phyloP scores from a whole-genome alignment of 2,888 invertebrate species.

The Eupithecia insigniata region DNA sequence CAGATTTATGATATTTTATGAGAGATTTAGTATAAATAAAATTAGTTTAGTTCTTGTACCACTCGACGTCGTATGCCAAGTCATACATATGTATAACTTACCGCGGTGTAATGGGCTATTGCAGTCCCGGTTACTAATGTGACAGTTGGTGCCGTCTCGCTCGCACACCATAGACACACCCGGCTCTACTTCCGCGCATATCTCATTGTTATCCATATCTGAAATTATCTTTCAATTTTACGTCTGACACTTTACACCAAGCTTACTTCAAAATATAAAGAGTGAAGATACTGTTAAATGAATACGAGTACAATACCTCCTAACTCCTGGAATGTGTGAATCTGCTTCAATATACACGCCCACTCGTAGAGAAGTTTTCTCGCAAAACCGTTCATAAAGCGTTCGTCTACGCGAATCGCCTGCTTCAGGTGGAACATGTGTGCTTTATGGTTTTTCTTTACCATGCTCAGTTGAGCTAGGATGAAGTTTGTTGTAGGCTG shows the following conservation, averaged over 20 bases:
- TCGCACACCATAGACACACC: constrained; percentile 72
- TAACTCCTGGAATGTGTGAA: constrained; percentile 53
- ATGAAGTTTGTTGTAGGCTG: constrained; percentile 90
- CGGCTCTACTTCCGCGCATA: constrained; percentile 69
- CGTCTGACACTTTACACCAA: too few species aligned
- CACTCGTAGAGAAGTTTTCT: constrained; percentile 79
- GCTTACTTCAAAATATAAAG: too few species aligned
- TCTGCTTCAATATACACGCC: constrained; percentile 74
- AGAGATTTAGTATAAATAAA: too few species aligned
- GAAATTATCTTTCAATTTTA: constrained; percentile 8
- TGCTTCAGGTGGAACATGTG: constrained; percentile 86
- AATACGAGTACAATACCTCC: constrained; percentile 31
- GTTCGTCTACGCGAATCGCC: constrained; percentile 83
- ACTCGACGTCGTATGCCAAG: background rate
- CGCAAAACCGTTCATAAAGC: constrained; percentile 78
- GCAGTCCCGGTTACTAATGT: constrained; percentile 65
- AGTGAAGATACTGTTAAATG: background rate
- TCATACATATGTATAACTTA: constrained; percentile 35
- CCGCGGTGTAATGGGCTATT: constrained; percentile 53
- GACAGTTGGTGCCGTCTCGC: constrained; percentile 69
- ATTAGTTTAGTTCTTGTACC: background rate
- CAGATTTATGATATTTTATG: too few species aligned
- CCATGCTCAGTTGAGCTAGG: constrained; percentile 86
- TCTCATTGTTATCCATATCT: constrained; percentile 62
- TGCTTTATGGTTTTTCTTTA: constrained; percentile 85